Evolutionary conservation across 1,140 invertebrate species (phyloP), one percentile per base, ranked within the genome.

Genomic region (Monochamus saltuarius): DNA sequence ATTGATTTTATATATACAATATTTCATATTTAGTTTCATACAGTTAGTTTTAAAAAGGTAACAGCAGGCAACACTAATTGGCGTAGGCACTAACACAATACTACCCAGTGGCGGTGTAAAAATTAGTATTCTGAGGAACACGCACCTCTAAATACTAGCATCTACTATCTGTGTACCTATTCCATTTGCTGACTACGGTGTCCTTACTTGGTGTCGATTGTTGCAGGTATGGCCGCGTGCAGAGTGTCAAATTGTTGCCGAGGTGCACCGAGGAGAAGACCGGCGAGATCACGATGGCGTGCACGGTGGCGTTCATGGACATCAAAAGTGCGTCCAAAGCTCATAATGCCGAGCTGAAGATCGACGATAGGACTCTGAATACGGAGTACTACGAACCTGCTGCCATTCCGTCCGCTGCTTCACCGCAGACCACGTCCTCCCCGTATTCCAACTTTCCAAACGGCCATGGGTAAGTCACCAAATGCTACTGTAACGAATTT

Each of bases 291-390:
- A 76, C 69, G 79, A 82, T 88, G 77, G 83, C 84, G 78, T 93
- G 92, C 75, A 94, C 92, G 73, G 92, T 96, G 77, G 92, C 93
- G 74, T 96, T 96, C 84, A 95, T 95, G 86, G 94, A 97, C 84
- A 96, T 96, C 82, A 94, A 93, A 81, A 95, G 92, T 71, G 94
- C 94, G 71, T 87, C 91, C 69, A 96, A 95, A 81, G 94, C 94
- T 52, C 91, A 95, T 78, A 89, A 89, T 77, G 86, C 87, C 67
- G 92, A 95, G 75, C 91, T 95, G 78, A 90, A 89, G 70, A 79
- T 96, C 77, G 91, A 94, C 77, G 89, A 94, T 70, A 81, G 89
- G 72, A 85, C 87, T 63, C 85, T 95, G 77, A 91, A 89, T 75
- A 95, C 93, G 64, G 90, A 94, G 75, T 97, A 96, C 82, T 94